Evolutionary conservation across 1,140 invertebrate species (phyloP).

Genomic region (Lordiphosa clarofinis): DNA sequence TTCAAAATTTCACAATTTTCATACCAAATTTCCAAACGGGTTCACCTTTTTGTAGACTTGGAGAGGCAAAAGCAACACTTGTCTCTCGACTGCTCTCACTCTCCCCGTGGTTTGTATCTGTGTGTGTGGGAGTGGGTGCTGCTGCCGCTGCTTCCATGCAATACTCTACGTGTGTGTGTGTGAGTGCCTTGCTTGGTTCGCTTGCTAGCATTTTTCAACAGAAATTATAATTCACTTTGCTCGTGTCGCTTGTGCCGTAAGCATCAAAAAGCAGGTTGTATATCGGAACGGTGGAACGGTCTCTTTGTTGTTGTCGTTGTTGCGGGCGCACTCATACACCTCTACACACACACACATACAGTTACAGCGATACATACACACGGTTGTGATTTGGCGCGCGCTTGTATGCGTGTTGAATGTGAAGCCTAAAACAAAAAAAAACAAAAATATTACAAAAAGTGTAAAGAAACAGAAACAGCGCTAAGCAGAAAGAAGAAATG

Average conservation of each 20-base stretch:
- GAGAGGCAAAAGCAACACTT: slow-evolving; percentile 6
- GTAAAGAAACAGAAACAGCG: slow-evolving; percentile 7
- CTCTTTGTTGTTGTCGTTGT: slow-evolving; percentile 25
- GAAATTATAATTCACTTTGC: slow-evolving; percentile 8
- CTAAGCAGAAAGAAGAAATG: slow-evolving; percentile 2
- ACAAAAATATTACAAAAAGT: slow-evolving; percentile 5
- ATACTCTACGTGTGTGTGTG: slow-evolving; percentile 3
- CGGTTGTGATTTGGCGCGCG: slow-evolving; percentile 73
- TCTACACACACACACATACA: slow-evolving; percentile 12
- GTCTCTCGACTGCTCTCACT: slow-evolving; percentile 3
- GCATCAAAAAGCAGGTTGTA: slow-evolving; percentile 7
- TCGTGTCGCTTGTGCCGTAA: slow-evolving; percentile 14
- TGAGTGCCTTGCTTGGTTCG: slow-evolving; percentile 5
- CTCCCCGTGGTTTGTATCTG: too few relatives aligned
- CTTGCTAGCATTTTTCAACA: slow-evolving; percentile 7
- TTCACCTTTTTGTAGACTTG: slow-evolving; percentile 42
- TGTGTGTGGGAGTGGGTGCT: slow-evolving; percentile 38
- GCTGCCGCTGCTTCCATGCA: neutral
- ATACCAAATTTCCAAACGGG: slow-evolving; percentile 39
- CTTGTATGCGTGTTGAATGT: slow-evolving; percentile 51
- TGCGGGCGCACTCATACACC: slow-evolving; percentile 24
- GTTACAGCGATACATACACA: slow-evolving; percentile 48
- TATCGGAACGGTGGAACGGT: slow-evolving; percentile 18
- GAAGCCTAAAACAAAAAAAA: slow-evolving; percentile 22
- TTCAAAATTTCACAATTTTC: too few relatives aligned